Conservation (phyloP, 1,140 invertebrate species). For the Bilobella aurantiaca region DNA sequence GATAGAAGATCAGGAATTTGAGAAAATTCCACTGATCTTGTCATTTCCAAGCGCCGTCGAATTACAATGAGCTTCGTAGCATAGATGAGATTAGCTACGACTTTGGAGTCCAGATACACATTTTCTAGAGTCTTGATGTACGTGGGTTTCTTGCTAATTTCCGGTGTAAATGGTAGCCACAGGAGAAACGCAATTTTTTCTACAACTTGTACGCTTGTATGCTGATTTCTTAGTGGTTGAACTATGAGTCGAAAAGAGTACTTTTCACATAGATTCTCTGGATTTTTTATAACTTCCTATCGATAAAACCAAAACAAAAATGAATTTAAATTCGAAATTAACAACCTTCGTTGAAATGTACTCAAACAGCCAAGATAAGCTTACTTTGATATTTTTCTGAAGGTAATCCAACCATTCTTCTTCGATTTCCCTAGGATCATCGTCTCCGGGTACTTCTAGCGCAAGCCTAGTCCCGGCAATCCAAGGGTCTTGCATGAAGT, state of each 20-base stretch:
- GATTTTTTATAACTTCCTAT: slow-evolving; percentile 32
- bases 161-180: slow-evolving; percentile 36
- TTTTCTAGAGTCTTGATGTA: slow-evolving; percentile 18
- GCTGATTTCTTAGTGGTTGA: slow-evolving; percentile 37
- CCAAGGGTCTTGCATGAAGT: too few species aligned
- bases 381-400: slow-evolving; percentile 2
- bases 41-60: slow-evolving; percentile 22
- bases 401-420: slow-evolving; percentile 56
- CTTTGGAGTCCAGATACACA: slow-evolving; percentile 37
- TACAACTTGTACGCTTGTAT: slow-evolving; percentile 34
- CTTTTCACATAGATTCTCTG: slow-evolving; percentile 32
- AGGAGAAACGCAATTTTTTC: slow-evolving; percentile 37
- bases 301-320: background rate
- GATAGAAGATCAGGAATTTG: slow-evolving; percentile 17
- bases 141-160: slow-evolving; percentile 20
- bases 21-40: slow-evolving; percentile 28
- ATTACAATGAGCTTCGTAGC: slow-evolving; percentile 36
- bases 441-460: slow-evolving; percentile 36
- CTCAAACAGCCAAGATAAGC: too few species aligned
- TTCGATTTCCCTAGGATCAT: slow-evolving; percentile 62
- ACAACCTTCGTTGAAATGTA: too few species aligned
- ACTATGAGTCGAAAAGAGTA: slow-evolving; percentile 37
- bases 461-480: slow-evolving; percentile 34
- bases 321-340: too few species aligned
- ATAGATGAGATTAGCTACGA: slow-evolving; percentile 38